Conservation (phyloP, 2,888 invertebrate species). For the Thymelicus acteon region DNA sequence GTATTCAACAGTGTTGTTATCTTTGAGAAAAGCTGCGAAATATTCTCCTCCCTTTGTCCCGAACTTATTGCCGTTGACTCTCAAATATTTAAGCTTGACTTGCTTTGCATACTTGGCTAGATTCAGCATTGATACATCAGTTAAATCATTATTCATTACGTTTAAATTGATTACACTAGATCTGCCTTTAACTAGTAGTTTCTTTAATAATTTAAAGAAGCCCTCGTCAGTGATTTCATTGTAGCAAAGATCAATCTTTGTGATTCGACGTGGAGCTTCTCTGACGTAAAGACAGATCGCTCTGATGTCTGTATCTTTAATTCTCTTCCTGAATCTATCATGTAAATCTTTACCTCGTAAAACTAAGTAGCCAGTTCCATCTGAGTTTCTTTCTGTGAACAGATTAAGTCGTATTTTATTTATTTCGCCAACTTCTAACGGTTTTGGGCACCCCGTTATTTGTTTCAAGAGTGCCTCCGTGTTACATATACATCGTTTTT, state of each 20-base stretch:
- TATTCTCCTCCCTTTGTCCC: slow-evolving; percentile 80
- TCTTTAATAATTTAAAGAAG: slow-evolving; percentile 70
- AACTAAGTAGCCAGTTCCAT: slow-evolving; percentile 79
- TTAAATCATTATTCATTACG: slow-evolving; percentile 84
- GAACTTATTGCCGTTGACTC: slow-evolving; percentile 85
- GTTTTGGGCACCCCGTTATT: slow-evolving; percentile 56
- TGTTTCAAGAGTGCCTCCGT: slow-evolving; percentile 53
- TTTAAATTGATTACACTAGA: slow-evolving; percentile 82
- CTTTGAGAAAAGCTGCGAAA: slow-evolving; percentile 76
- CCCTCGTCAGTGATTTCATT: slow-evolving; percentile 84
- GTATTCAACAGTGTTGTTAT: slow-evolving; percentile 73
- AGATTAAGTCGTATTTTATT: slow-evolving; percentile 66
- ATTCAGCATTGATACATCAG: slow-evolving; percentile 65
- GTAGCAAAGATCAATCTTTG: slow-evolving; percentile 81
- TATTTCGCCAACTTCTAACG: slow-evolving; percentile 52
- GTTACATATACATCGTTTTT: slow-evolving; percentile 65
- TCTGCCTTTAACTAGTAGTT: slow-evolving; percentile 68
- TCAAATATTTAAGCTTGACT: slow-evolving; percentile 77
- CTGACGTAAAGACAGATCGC: slow-evolving; percentile 78
- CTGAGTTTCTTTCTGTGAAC: slow-evolving; percentile 81
- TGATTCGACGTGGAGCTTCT: slow-evolving; percentile 70
- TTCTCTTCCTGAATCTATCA: slow-evolving; percentile 70
- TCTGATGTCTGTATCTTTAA: slow-evolving; percentile 77
- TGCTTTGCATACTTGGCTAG: slow-evolving; percentile 64
- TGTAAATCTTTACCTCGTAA: slow-evolving; percentile 80